A percentile compares a stretch with the other conserved stretches of the same genome.
These are phyloP conservation scores for Epinephelus fuscoguttatus DNA, from an alignment of 2,113 vertebrate species.

Conservation along the genomic window DNA sequence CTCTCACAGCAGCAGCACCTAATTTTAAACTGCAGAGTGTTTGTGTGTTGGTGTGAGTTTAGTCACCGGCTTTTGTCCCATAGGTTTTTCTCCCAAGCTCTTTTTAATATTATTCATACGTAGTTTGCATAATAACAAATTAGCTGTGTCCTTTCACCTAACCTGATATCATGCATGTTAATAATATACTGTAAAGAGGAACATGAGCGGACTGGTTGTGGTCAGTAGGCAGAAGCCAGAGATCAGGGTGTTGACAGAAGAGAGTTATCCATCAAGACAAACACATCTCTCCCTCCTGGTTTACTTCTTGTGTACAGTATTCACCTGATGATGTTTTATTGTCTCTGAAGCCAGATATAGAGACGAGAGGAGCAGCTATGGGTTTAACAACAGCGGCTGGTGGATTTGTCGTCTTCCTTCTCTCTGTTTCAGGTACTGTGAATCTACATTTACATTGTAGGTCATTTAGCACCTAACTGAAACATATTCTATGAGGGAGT, in stretches of 20 bases:
- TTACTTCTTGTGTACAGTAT: background rate
- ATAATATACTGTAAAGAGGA: background rate
- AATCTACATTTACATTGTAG: background rate
- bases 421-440: constrained; percentile 2
- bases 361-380: constrained; percentile 1
- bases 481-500: background rate
- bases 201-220: background rate
- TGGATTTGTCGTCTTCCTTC: background rate
- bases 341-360: background rate
- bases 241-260: background rate
- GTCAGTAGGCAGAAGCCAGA: no score
- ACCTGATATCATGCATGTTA: background rate
- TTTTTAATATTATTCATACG: background rate
- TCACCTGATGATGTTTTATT: background rate
- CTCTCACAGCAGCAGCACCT: background rate
- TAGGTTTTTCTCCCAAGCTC: no score
- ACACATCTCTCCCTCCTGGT: background rate
- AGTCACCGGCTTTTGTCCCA: no score
- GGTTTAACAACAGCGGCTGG: background rate
- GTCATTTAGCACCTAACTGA: background rate
- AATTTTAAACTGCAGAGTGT: no score
- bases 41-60: no score
- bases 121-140: background rate
- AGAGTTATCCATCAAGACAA: background rate
- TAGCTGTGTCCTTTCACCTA: background rate